Evolutionary conservation across 2,113 vertebrate species (phyloP).

Genomic region (Mugil cephalus): DNA sequence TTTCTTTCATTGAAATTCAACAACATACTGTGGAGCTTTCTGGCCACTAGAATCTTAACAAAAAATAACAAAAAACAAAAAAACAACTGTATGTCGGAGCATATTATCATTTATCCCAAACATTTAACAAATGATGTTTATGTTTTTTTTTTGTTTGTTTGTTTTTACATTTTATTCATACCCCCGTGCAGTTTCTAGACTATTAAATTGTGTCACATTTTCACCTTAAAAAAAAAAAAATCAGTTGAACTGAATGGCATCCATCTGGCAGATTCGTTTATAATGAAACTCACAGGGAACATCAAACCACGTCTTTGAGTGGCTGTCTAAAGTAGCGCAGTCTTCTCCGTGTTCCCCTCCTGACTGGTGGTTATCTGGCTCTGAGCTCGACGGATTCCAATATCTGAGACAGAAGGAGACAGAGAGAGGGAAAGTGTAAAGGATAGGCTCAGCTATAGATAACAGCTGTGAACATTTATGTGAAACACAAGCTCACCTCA

Average conservation of each 20-base stretch:
- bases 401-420: constrained; percentile 63
- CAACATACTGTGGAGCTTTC: no score
- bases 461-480: constrained; percentile 22
- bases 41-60: no score
- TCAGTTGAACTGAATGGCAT: constrained; percentile 59
- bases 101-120: constrained; percentile 16
- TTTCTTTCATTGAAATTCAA: no score
- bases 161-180: constrained; percentile 7
- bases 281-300: constrained; percentile 70
- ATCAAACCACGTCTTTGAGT: constrained; percentile 67
- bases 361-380: constrained; percentile 74
- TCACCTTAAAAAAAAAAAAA: no score
- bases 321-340: constrained; percentile 66
- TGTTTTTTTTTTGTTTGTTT: no score
- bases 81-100: background rate
- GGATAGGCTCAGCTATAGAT: constrained; percentile 27
- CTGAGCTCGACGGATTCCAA: constrained; percentile 57
- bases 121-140: background rate
- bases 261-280: constrained; percentile 75
- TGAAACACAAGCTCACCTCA: constrained; percentile 23
- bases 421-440: constrained; percentile 6
- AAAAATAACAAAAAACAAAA: no score
- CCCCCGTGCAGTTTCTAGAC: constrained; percentile 7
- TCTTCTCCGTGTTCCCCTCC: constrained; percentile 68
- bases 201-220: constrained; percentile 9